Conservation (phyloP, 92 coral and sea anemone species). For the Siderastrea radians region DNA sequence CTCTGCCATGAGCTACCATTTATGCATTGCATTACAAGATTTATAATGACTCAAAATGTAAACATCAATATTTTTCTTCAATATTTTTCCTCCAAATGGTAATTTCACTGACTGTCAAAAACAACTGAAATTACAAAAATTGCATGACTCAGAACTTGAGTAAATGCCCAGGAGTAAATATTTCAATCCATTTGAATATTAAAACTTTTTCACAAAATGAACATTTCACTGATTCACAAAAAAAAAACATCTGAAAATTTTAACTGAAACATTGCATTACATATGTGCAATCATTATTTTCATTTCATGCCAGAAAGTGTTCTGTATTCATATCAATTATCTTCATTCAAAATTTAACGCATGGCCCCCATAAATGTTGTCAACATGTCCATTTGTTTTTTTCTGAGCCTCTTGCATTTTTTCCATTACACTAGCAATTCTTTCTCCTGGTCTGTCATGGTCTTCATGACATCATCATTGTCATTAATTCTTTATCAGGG, state of each 20-base stretch:
- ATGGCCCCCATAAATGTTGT: conserved; percentile 50
- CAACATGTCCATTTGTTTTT: conserved; percentile 50
- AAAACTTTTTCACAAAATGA: conserved; percentile 29
- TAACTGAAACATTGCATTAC: conserved; percentile 39
- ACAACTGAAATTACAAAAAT: conserved; percentile 38
- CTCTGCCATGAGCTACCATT: conserved; percentile 30
- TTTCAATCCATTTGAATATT: conserved; percentile 34
- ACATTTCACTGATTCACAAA: conserved; percentile 34
- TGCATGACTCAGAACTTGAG: conserved; percentile 17
- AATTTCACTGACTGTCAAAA: conserved; percentile 26
- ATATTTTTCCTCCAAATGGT: conserved; percentile 31
- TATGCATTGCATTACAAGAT: conserved; percentile 27
- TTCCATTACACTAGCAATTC: conserved; percentile 45
- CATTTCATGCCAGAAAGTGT: conserved; percentile 31
- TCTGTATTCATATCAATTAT: conserved; percentile 45
- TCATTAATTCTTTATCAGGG: conserved; percentile 18
- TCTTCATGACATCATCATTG: conserved; percentile 37
- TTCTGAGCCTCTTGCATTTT: conserved; percentile 57
- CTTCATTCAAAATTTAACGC: conserved; percentile 44
- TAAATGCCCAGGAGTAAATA: background rate
- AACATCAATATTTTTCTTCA: background rate
- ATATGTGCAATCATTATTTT: conserved; percentile 27
- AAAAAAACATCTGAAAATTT: conserved; percentile 2
- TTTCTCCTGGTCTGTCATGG: conserved; percentile 44
- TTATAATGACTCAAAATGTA: conserved; percentile 32